Base-by-base conservation (phyloP, 2,888 invertebrate genomes). In the Eumerus sabulonum region DNA sequence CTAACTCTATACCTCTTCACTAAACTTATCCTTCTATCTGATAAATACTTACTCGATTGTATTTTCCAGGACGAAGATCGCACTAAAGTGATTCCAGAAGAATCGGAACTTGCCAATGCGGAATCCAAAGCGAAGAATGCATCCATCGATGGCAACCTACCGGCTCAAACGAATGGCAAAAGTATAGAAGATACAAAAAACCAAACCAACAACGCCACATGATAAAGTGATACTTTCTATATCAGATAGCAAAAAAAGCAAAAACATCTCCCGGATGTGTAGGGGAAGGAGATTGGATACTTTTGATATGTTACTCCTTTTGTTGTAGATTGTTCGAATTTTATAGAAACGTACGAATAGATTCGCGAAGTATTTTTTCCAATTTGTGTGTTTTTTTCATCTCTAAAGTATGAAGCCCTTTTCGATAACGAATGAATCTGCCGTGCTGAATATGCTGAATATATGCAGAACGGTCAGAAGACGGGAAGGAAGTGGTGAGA, bases 81-180 rank as follows among this genome's bases (percentile, higher is more conserved):
- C 7, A 90, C 91, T 9, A 92, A 92, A 85, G 91, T 92, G n/a
- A 92, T 92, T 66, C 92, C 92, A 0, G 92, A 92, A 84, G 92
- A 92, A 83, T 85, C 86, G 47, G 87, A 87, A 73, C 76, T 86
- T 18, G 84, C 85, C 56, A 84, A 84, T 47, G 64, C 76, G 4
- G 76, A 76, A 5, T 18, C 66, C 5, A 76, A 66, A 11, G 13
- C 42, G 11, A 68, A 79, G 47, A 54, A 57, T 16, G 35, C 53
- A 56, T 63, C 68, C 3, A 47, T 53, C 0, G 79, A 68, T 40
- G 60, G 40, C 2, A 74, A 79, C 50, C 40, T 70, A 40, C 19
- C 79, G 12, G 42, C 64, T 9, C 81, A 82, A 12, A 64, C 79
- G 11, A 85, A 85, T 68, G 85, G 85, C 48, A 84, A 84, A 68